Evolutionary conservation across 2,113 vertebrate genomes (phyloP).

Genomic region (Sakesphorus luctuosus): DNA sequence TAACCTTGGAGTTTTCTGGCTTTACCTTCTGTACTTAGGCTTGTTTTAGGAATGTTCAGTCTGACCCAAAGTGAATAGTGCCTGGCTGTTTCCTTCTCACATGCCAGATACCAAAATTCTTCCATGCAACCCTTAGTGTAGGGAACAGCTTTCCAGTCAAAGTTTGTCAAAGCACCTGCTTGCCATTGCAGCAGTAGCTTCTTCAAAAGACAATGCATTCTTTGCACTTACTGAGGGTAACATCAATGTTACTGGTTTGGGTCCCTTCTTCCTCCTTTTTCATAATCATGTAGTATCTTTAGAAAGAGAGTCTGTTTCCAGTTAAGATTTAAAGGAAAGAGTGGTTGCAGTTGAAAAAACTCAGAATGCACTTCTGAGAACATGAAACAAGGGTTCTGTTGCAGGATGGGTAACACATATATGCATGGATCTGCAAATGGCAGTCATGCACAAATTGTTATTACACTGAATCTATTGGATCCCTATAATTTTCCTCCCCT

Average conservation of each 20-base stretch:
- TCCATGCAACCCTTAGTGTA: neutral
- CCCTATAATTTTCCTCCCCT: neutral
- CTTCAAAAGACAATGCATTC: neutral
- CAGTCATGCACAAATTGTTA: neutral
- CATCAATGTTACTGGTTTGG: rapidly evolving
- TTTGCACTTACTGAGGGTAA: neutral
- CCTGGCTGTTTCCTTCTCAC: neutral
- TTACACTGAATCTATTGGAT: neutral
- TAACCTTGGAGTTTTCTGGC: neutral
- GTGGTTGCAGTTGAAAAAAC: neutral
- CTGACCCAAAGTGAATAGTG: neutral
- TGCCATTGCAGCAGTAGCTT: neutral
- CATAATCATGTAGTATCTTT: neutral
- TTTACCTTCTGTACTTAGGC: neutral
- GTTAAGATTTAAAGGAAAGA: neutral
- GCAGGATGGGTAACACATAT: neutral
- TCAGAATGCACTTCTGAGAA: neutral
- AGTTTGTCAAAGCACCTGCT: neutral
- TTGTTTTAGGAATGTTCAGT: neutral
- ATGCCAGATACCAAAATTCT: neutral
- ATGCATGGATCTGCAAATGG: neutral
- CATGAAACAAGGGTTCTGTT: neutral
- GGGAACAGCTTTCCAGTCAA: neutral
- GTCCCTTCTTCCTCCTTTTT: rapidly evolving
- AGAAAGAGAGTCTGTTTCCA: neutral